Evolutionary conservation across 2,113 vertebrate species (phyloP), one percentile per base, ranked within the genome.

Genomic region (Scophthalmus maximus): DNA sequence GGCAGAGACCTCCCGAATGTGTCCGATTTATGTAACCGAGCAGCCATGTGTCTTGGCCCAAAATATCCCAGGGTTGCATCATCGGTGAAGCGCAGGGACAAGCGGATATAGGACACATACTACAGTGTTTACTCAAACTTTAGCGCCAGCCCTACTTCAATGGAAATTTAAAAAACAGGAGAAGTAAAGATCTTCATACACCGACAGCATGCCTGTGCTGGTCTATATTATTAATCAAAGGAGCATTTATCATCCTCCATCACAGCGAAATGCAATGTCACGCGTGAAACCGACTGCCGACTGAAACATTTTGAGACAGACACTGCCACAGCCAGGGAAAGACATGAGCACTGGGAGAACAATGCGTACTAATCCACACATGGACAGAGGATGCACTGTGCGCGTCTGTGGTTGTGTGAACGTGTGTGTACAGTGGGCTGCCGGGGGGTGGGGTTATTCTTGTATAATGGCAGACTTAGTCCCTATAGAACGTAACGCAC

Each of bases 331-430:
- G 22, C 7, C 17, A 79, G 50, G 36, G 42, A 44, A 30, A 73
- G 32, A 76, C 25, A 68, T 23, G 23, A 42, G 46, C 34, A 59
- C 40, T 17, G 75, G 60, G 55, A 18, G 66, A 85, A 88, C 68
- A 87, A 88, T 90, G 81, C 70, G 79, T 71, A 49, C 81, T 86
- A 86, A 88, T 84, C 82, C 81, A 79, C 70, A 78, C 22, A 56
- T 49, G 69, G 47, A 82, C 76, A 62, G 49, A 63, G 74, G 73
- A 82, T 73, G 76, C 70, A 74, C 40, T 67, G 57, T 67, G 56
- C 46, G 44, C 27, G n/a, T 49, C 17, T 72, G 55, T 68, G 38
- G 65, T 15, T 61, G 46, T 42, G 47, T 66, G 47, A 26, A 10
- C 50, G 44, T 51, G 52, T 68, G 60, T 68, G 8, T 53, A 23